Evolutionary conservation across 2,797 vertebrate species (phyloP), one percentile per base, ranked within the genome.

Genomic region (Syngnathus acus): DNA sequence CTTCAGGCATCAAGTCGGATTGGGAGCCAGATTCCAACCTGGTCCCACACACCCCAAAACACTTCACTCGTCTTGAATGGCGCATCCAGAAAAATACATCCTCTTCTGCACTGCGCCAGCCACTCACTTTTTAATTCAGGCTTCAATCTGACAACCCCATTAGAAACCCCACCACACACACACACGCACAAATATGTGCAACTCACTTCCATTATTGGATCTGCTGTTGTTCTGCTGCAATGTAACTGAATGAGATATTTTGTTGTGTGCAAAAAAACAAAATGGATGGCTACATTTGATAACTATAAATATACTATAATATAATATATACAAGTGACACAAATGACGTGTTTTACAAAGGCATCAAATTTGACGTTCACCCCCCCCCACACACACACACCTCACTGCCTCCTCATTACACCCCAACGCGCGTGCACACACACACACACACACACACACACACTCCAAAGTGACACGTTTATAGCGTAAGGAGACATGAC

Each of bases 401-500:
- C 48, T 7, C n/a, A 32, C 26, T 26, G 2, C 26, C 26, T 32
- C 26, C 26, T 32, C 26, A 32, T 32, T 32, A 5, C 23, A 26
- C 51, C n/a, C 51, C 9, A 2, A 26, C 10, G 26, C 2, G 10
- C 51, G 21, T 5, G 8, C 26, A 14, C 54, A 14, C 54, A 57
- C 54, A 55, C 54, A 55, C 26, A 55, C 11, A 16, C 26, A 14
- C 54, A 14, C 54, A 57, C 54, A 55, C 54, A 55, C 26, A 55
- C 26, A 26, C 11, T 57, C 11, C 14, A 57, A 32, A 57, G 26
- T 37, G 54, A 57, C 54, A 57, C 26, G 37, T 32, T 57, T 57
- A 57, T 37, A 57, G 26, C 54, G 6, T 32, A 6, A 37, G 54
- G 54, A 57, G 54, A 57, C 54, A 57, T 57, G 54, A 57, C 54